Percentiles rank a stretch among this genome's conserved stretches.
Conservation (phyloP, 2,888 invertebrate species). For the Lochmaea capreae region DNA sequence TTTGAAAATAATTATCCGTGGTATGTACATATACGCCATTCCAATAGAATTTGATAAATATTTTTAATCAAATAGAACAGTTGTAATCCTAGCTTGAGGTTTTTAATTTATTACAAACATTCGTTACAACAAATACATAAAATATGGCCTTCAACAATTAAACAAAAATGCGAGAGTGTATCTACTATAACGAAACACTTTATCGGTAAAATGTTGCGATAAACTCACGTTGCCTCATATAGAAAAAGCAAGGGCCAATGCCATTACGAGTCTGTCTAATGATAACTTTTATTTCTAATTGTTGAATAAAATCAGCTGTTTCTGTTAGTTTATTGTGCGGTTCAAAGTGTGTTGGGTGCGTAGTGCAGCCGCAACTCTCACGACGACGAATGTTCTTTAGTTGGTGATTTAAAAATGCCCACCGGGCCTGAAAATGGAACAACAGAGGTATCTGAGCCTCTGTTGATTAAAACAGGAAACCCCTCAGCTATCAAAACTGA, state of each 20-base stretch:
- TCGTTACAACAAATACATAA: constrained; percentile 4
- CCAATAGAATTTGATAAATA: background rate
- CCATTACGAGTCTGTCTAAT: constrained; percentile 16
- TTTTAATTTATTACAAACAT: background rate
- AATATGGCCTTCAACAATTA: background rate
- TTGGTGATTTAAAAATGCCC: constrained; percentile 44
- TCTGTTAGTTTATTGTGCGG: constrained; percentile 17
- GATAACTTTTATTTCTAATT: constrained; percentile 48
- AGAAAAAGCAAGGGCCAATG: constrained; percentile 1
- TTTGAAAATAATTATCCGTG: background rate
- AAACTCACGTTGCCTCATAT: constrained; percentile 5
- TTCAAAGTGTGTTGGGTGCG: constrained; percentile 30
- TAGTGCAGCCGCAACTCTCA: background rate
- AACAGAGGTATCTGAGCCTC: constrained; percentile 49
- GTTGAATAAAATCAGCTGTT: constrained; percentile 44
- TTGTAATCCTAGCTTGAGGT: background rate
- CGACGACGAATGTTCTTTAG: constrained; percentile 16
- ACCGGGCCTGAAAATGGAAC: constrained; percentile 41
- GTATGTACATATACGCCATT: background rate
- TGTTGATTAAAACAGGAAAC: constrained; percentile 44
- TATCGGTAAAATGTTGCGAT: constrained; percentile 7
- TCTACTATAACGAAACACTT: background rate
- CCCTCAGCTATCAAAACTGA: constrained; percentile 21
- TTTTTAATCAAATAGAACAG: background rate
- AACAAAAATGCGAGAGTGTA: background rate